Evolutionary conservation across 2,797 vertebrate species (phyloP).

Genomic region (Trachurus trachurus): DNA sequence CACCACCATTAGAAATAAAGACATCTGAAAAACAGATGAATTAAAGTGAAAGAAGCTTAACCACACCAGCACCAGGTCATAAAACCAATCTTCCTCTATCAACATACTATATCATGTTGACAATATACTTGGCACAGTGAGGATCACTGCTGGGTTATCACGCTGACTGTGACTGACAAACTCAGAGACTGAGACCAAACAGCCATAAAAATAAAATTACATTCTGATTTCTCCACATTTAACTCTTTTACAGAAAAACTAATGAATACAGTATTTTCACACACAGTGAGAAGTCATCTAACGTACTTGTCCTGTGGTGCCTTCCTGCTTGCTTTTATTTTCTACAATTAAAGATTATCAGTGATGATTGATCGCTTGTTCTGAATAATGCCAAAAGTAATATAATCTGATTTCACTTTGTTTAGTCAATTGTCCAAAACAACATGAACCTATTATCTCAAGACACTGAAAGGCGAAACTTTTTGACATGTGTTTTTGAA

Average conservation of each 20-base stretch:
- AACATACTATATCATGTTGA: background rate
- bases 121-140: background rate
- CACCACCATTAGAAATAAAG: slow-evolving; percentile 12
- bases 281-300: background rate
- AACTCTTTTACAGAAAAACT: background rate
- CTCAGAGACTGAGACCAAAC: background rate
- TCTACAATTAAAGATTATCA: background rate
- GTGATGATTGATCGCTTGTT: background rate
- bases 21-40: slow-evolving; percentile 32
- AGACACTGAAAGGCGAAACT: background rate
- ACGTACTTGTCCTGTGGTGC: background rate
- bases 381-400: background rate
- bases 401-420: background rate
- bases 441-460: background rate
- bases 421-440: background rate
- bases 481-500: background rate
- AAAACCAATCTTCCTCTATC: slow-evolving; percentile 20
- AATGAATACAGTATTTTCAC: background rate
- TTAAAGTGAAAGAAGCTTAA: slow-evolving; percentile 56
- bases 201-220: background rate
- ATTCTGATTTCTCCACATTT: background rate
- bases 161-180: background rate
- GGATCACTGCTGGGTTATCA: background rate
- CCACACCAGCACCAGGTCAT: background rate
- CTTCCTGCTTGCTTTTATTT: background rate